phyloP scores from a whole-genome alignment of 2,888 invertebrate genomes.

The Andrena camellia region DNA sequence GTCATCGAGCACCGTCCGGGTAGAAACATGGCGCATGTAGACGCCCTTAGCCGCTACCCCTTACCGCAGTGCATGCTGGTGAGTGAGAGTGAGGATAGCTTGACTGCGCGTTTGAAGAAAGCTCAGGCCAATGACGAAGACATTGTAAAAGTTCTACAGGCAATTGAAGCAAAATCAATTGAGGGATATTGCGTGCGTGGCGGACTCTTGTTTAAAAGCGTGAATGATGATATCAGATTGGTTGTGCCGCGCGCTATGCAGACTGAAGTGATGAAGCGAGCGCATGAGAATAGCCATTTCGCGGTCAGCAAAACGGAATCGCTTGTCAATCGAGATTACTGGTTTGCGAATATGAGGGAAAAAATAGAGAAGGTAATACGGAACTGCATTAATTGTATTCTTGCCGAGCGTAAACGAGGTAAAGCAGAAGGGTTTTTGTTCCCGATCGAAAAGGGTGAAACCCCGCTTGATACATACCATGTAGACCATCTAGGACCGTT shows the following conservation, averaged over 20 bases:
- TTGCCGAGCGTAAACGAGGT: slow-evolving; percentile 4
- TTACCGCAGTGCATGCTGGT: neutral
- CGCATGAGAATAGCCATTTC: slow-evolving; percentile 24
- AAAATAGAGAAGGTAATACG: slow-evolving; percentile 2
- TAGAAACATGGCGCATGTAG: neutral
- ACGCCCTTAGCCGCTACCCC: neutral
- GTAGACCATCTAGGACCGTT: slow-evolving; percentile 21
- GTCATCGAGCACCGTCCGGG: neutral
- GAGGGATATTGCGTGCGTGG: no score
- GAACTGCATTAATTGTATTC: slow-evolving; percentile 13
- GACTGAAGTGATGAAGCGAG: neutral
- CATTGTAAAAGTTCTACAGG: no score
- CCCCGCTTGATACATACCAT: slow-evolving; percentile 19
- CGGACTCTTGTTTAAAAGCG: slow-evolving; percentile 3
- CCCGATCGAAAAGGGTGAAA: slow-evolving; percentile 7
- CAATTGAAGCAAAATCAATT: no score
- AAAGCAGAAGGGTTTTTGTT: slow-evolving; percentile 21
- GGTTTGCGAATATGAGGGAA: slow-evolving; percentile 7
- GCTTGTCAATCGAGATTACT: neutral
- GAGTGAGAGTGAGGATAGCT: no score
- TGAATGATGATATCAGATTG: neutral
- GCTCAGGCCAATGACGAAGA: no score
- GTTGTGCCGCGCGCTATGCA: slow-evolving; percentile 29
- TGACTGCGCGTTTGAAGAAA: no score
- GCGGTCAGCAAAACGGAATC: neutral